Evolutionary conservation across 2,113 vertebrate species (phyloP), one percentile per base, ranked within the genome.

Genomic region (Caranx ignobilis): DNA sequence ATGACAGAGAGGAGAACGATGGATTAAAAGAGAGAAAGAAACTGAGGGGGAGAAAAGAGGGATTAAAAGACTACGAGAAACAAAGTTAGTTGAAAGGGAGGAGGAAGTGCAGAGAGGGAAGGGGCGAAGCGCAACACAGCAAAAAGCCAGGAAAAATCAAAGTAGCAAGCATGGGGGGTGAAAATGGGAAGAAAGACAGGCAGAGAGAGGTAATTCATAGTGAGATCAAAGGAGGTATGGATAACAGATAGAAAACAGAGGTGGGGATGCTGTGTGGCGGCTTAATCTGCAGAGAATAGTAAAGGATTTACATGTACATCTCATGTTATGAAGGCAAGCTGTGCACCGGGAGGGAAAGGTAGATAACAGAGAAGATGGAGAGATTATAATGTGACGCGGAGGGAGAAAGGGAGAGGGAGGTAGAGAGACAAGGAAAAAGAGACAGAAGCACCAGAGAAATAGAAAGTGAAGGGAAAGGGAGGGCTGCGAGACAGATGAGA

Each of bases 171-270:
- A 76, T 5, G 35, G 39, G 39, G 54, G 47, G 41, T 32, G 57
- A 68, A 82, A 68, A 83, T 21, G 19, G 64, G 26, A 52, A 55
- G 66, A 83, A 39, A 78, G 81, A 64, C 61, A 77, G 64, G 45
- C 15, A 21, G 5, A 74, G 75, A 72, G 48, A 71, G 77, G 74
- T 71, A 87, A 86, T 90, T 88, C 85, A 76, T 50, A 45, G 67
- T 6, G 63, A 86, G 87, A 92, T 92, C 77, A 92, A 76, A 88
- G 73, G 73, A 87, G n/a, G 61, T 75, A 79, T 83, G 77, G 84
- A 89, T 78, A 75, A 88, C 59, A 60, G 72, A 86, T 52, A 61
- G 59, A 81, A 84, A 84, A 87, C 72, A 64, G 50, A 76, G 74
- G 84, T 63, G 76, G 62, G 65, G 77, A 69, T 56, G 73, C 18